Percentiles rank a stretch among this genome's conserved stretches.
Conservation (phyloP, 2,797 vertebrate species). For the Antennarius maculatus region DNA sequence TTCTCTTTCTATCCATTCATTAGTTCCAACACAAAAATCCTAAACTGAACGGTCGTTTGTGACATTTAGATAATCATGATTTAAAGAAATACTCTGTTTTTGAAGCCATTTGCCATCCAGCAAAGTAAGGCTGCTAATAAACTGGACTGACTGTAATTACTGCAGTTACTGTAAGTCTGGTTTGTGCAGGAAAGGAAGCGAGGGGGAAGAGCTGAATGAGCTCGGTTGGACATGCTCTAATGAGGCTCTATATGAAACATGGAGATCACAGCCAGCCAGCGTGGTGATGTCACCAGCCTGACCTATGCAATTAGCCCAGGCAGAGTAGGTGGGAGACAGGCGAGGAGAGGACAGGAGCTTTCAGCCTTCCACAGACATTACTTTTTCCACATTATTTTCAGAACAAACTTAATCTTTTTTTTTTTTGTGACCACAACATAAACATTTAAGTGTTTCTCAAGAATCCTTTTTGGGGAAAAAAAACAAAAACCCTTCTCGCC, state of each 20-base stretch:
- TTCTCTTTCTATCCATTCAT: no score
- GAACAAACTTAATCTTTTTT: no score
- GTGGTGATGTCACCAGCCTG: constrained; percentile 54
- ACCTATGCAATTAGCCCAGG: constrained; percentile 65
- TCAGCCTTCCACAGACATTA: neutral
- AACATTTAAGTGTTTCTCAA: no score
- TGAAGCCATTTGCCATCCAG: neutral
- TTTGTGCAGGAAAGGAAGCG: constrained; percentile 31
- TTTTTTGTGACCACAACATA: neutral
- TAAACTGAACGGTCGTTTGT: no score
- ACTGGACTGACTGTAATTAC: constrained; percentile 57
- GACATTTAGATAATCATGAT: no score
- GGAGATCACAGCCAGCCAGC: constrained; percentile 60
- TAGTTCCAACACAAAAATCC: no score
- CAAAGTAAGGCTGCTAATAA: constrained; percentile 10
- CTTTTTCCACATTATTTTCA: no score
- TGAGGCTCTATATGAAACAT: constrained; percentile 63
- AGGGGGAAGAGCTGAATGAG: constrained; percentile 3
- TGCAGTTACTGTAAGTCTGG: constrained; percentile 56
- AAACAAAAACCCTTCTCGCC: no score
- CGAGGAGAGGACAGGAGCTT: constrained; percentile 2
- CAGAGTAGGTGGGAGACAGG: neutral
- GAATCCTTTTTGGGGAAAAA: no score
- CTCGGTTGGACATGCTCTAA: constrained; percentile 60
- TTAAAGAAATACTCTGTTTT: no score